Evolutionary conservation across 2,797 vertebrate species (phyloP), one percentile per base, ranked within the genome.

Genomic region (Limnodromus scolopaceus): DNA sequence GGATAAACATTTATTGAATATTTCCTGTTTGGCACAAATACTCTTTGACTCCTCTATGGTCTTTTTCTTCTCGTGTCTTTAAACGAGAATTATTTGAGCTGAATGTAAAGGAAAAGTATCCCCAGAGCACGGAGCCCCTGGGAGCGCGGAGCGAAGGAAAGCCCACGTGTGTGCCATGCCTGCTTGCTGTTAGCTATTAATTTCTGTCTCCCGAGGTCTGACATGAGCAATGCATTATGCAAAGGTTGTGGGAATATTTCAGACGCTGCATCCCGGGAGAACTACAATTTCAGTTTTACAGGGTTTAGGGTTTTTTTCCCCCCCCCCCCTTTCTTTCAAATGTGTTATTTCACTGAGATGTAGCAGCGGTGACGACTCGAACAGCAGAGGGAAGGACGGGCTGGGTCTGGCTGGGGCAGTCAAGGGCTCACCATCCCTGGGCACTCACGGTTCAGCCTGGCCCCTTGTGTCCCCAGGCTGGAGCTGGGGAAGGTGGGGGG

Each of bases 91-190:
- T 27, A 65, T 81, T 87, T 41, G 94, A 96, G 93, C 61, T 53
- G 88, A 63, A 95, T 87, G 88, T 63, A 78, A 95, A 96, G 84
- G 80, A 71, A 93, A 93, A 89, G 74, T 3, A 63, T 77, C 87
- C 93, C 79, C 63, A 14, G 23, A 92, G 80, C 46, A 0, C 0
- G 10, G 77, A 87, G 81, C 60, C 85, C 84, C 64, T 23, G 88
- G 55, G 90, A 90, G 89, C 5, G 3, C 5, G 13, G 57, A 58
- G 87, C 1, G 72, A n/a, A 72, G 90, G 76, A 65, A 84, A 94
- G 84, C 95, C 96, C 95, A 97, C 96, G 94, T 96, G 95, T 93
- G 94, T 96, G 95, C 96, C 96, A 93, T 91, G 95, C 96, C 96
- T 94, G 93, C 92, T 96, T 90, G 94, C 96, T 93, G 86, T 95